A percentile compares a stretch with the other conserved stretches of the same genome.
These are phyloP conservation scores for Villa cingulata DNA, from an alignment of 2,888 invertebrate genomes.

Conservation along the genomic window DNA sequence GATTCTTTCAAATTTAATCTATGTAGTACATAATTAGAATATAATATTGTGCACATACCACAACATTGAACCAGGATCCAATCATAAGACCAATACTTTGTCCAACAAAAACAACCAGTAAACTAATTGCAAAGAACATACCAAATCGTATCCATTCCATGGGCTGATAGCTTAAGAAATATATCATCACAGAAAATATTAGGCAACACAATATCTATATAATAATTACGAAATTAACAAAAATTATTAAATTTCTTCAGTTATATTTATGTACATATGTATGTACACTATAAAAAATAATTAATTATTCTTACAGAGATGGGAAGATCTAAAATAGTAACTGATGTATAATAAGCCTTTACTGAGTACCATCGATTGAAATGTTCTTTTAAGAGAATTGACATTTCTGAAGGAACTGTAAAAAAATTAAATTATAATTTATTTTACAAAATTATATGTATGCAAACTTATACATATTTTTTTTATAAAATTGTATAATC, in stretches of 20 bases:
- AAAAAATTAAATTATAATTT: conserved; percentile 8
- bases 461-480: not conserved
- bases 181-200: conserved; percentile 60
- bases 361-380: conserved; percentile 83
- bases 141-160: conserved; percentile 60
- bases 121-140: conserved; percentile 73
- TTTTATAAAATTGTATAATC: not conserved
- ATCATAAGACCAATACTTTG: conserved; percentile 87
- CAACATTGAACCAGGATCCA: conserved; percentile 75
- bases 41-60: conserved; percentile 46
- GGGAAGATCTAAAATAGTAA: conserved; percentile 64
- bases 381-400: conserved; percentile 66
- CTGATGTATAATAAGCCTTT: conserved; percentile 64
- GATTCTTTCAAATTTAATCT: not conserved
- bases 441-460: not conserved
- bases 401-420: conserved; percentile 58
- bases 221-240: not conserved
- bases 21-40: too few species aligned
- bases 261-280: too few species aligned
- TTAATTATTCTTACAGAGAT: conserved; percentile 47
- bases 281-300: too few species aligned
- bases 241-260: not conserved
- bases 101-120: conserved; percentile 75
- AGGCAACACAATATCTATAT: conserved; percentile 50
- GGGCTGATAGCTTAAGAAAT: conserved; percentile 84